Conservation (phyloP, 1,140 invertebrate genomes). For the Zophobas atratus region DNA sequence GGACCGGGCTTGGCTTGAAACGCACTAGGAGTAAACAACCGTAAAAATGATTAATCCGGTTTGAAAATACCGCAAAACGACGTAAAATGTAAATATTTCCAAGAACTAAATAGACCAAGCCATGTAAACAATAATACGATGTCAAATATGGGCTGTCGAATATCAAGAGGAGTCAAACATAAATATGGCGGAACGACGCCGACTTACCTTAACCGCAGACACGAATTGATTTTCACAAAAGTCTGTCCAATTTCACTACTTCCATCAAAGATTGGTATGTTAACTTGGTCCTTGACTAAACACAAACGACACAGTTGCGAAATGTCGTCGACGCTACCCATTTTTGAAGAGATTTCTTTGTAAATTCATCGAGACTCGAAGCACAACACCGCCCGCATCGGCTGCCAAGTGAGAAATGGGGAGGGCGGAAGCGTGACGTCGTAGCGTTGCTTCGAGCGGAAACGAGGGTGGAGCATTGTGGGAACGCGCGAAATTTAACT, state of each 20-base stretch:
- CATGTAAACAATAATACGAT: conserved; percentile 56
- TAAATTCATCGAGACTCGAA: conserved; percentile 57
- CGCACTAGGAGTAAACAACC: too few species aligned
- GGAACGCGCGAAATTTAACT: conserved; percentile 9
- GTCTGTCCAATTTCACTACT: conserved; percentile 72
- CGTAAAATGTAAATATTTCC: too few species aligned
- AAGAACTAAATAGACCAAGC: neutral
- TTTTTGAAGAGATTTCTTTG: conserved; percentile 54
- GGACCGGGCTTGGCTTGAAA: too few species aligned
- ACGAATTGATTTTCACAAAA: conserved; percentile 73
- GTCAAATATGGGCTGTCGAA: conserved; percentile 61
- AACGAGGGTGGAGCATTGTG: neutral
- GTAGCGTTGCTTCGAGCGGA: conserved; percentile 5
- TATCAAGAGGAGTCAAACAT: conserved; percentile 58
- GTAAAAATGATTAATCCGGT: too few species aligned
- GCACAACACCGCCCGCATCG: conserved; percentile 36
- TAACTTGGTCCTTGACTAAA: conserved; percentile 74
- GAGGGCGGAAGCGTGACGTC: conserved; percentile 54
- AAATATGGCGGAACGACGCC: conserved; percentile 68
- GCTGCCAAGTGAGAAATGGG: conserved; percentile 56
- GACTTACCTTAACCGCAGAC: conserved; percentile 76
- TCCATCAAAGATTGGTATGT: conserved; percentile 73
- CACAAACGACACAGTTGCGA: conserved; percentile 74
- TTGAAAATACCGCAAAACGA: too few species aligned
- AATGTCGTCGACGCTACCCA: conserved; percentile 67